A percentile compares a stretch with the other conserved stretches of the same genome.
phyloP scores from a whole-genome alignment of 2,888 invertebrate species.

The Tetheella fluctuosa region DNA sequence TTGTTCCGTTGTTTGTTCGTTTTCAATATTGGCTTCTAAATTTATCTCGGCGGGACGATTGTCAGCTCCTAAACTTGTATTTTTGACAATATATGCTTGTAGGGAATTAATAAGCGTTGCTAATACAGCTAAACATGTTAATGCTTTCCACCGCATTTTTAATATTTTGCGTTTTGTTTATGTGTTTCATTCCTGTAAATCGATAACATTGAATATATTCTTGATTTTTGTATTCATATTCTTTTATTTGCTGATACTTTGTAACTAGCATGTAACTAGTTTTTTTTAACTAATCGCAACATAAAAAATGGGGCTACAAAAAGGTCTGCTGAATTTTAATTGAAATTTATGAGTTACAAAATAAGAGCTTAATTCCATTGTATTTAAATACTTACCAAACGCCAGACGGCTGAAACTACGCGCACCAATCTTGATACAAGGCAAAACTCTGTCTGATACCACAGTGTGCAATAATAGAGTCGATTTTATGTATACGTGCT shows the following conservation, averaged over 20 bases:
- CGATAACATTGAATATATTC: background rate
- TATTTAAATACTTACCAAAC: constrained; percentile 19
- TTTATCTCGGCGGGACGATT: constrained; percentile 5
- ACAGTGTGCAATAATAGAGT: constrained; percentile 17
- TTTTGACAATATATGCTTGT: constrained; percentile 13
- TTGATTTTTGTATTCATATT: too few relatives aligned
- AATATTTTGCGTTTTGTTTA: constrained; percentile 13
- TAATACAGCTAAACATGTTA: constrained; percentile 34
- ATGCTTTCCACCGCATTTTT: constrained; percentile 44
- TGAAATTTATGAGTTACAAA: too few relatives aligned
- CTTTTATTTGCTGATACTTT: too few relatives aligned
- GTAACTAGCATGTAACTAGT: too few relatives aligned
- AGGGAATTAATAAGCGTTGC: constrained; percentile 24
- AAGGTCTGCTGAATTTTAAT: too few relatives aligned
- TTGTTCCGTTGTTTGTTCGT: background rate
- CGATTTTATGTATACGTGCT: constrained; percentile 23
- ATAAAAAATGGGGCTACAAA: too few relatives aligned
- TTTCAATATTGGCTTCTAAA: background rate
- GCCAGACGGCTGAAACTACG: constrained; percentile 19
- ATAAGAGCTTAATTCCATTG: too few relatives aligned
- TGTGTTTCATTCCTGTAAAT: constrained; percentile 32
- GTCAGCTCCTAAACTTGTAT: background rate
- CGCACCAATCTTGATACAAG: constrained; percentile 15
- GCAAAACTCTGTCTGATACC: constrained; percentile 8
- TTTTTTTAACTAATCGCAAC: too few relatives aligned